Conservation (phyloP, 37 sponge, comb jelly and placozoan species). For the Cladorhizidae sp. region DNA sequence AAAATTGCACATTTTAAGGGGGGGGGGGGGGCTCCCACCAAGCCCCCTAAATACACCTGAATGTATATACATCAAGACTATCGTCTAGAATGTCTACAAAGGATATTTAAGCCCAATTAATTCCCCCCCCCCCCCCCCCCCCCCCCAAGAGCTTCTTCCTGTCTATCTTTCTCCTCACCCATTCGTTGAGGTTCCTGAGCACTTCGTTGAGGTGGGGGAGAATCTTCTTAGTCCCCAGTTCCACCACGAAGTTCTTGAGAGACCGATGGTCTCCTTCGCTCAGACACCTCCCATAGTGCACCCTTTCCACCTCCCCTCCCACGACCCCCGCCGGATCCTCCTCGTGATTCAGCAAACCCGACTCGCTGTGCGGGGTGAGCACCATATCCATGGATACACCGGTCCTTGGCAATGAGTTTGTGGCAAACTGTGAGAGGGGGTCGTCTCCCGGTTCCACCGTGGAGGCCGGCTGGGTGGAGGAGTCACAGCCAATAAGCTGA, state of each 20-base stretch:
- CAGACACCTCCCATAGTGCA: conserved; percentile 56
- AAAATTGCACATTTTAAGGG: too few species aligned
- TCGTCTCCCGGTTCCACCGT: conserved; percentile 28
- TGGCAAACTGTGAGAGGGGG: conserved; percentile 34
- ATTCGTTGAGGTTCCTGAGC: conserved; percentile 64
- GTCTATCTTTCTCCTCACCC: conserved; percentile 54
- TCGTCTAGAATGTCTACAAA: too few species aligned
- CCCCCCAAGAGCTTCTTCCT: too few species aligned
- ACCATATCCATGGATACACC: not conserved
- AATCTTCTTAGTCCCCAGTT: conserved; percentile 38
- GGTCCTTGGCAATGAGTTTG: not conserved
- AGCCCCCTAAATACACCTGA: too few species aligned
- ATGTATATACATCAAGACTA: too few species aligned
- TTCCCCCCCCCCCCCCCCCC: not conserved
- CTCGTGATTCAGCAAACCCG: not conserved
- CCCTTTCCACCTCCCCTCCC: too few species aligned
- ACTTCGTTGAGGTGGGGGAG: conserved; percentile 56
- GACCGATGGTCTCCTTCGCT: conserved; percentile 61
- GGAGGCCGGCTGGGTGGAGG: not conserved
- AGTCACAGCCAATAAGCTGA: not conserved
- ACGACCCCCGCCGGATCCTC: not conserved
- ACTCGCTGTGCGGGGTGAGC: not conserved
- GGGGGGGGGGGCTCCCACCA: too few species aligned
- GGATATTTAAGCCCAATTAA: too few species aligned
- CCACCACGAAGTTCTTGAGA: conserved; percentile 59